phyloP scores from a whole-genome alignment of 2,797 vertebrate genomes.

The Menidia menidia region DNA sequence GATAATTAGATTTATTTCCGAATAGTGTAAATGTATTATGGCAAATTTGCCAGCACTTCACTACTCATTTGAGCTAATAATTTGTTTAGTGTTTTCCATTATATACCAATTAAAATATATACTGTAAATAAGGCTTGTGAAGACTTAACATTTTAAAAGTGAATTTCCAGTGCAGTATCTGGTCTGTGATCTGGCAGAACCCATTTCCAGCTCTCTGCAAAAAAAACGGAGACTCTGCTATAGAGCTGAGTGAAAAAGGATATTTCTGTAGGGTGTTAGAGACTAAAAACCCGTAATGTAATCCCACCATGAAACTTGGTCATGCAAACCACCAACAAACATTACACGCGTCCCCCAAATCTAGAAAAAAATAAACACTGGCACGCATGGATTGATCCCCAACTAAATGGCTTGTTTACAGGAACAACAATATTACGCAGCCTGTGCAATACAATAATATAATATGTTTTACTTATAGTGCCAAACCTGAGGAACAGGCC shows the following conservation, averaged over 20 bases:
- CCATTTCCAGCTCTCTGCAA: background rate
- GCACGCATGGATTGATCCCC: conserved; percentile 29
- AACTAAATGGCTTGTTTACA: conserved; percentile 61
- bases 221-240: background rate
- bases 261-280: background rate
- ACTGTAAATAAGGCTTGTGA: too few relatives aligned
- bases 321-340: conserved; percentile 45
- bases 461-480: conserved; percentile 52
- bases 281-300: conserved; percentile 6
- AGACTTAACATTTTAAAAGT: too few relatives aligned
- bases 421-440: conserved; percentile 63
- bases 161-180: too few relatives aligned
- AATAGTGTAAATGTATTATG: too few relatives aligned
- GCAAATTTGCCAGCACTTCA: too few relatives aligned
- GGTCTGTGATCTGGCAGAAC: too few relatives aligned
- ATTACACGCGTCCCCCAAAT: conserved; percentile 26
- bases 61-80: too few relatives aligned
- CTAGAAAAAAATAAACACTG: conserved; percentile 56
- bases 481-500: conserved; percentile 57
- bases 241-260: background rate
- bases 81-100: too few relatives aligned
- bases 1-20: too few relatives aligned
- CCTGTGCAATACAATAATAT: conserved; percentile 54
- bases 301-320: conserved; percentile 20
- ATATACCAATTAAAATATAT: too few relatives aligned